Base-by-base conservation (phyloP, 2,888 invertebrate genomes). In the Trichopria drosophilae region DNA sequence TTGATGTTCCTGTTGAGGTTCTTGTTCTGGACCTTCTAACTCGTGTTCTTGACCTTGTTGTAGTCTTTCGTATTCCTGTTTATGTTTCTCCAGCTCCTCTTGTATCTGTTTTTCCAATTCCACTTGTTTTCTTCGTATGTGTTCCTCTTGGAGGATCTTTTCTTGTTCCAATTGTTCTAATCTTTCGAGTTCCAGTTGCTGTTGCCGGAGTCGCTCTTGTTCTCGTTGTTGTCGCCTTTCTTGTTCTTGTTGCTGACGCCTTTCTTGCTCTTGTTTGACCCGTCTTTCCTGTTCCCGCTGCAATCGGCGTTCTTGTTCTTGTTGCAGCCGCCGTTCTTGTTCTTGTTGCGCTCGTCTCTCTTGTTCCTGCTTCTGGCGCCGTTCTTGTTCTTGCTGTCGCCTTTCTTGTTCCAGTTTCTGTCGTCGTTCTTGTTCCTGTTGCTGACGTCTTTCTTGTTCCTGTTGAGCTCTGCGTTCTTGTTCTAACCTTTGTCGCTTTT, bases 151-250 rank as follows among this genome's bases (percentile, higher is more conserved):
- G 9, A 71, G 71, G 24, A 73, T 51, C 24, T 75, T 67, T 2
- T 66, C 49, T 18, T 69, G 64, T 3, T 71, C 62, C 3, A 70
- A 64, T 2, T 67, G 62, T 16, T 72, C 64, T 2, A 69, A 67
- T 35, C 28, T 28, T 10, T 71, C 62, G 2, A 67, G 68, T 35
- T 46, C 49, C 5, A 53, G 51, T 15, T 58, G 57, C 6, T 40
- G 50, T 28, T 46, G 72, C 66, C 0, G 70, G 64, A 3, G 64
- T 57, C 6, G 2, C 41, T 31, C 36, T n/a, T n/a, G n/a, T n/a
- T n/a, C n/a, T n/a, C n/a, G n/a, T n/a, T n/a, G n/a, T n/a, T n/a
- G n/a, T n/a, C n/a, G n/a, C n/a, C n/a, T n/a, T 44, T 42, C 44
- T 23, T 53, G 32, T 31, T 39, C 23, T 19, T 47, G 47, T 9